Evolutionary conservation across 2,888 invertebrate genomes (phyloP).

Genomic region (Smittia aterrima): DNA sequence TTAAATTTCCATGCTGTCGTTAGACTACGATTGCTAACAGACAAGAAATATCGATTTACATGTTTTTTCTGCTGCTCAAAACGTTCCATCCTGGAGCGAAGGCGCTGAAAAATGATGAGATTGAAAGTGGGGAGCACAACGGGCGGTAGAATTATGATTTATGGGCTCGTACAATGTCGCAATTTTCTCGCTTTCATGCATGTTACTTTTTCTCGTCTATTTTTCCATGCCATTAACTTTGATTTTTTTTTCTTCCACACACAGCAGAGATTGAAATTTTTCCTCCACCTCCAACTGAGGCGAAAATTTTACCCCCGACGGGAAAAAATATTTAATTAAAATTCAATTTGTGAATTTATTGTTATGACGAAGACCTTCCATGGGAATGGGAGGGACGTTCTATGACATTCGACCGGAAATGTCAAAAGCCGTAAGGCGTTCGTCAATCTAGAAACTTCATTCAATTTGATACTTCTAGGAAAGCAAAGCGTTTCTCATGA

Average conservation of each 20-base stretch:
- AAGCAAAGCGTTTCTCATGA: no score
- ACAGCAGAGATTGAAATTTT: slow-evolving; percentile 15
- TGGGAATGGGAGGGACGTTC: neutral
- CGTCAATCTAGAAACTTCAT: no score
- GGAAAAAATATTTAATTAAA: slow-evolving; percentile 20
- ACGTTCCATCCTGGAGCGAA: no score
- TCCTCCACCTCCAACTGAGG: neutral
- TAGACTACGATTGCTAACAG: no score
- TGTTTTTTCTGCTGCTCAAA: no score
- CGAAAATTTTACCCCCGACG: neutral
- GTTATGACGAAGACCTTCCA: neutral
- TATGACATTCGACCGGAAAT: neutral
- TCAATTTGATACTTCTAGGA: no score
- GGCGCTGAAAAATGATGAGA: neutral
- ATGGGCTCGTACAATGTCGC: slow-evolving; percentile 2
- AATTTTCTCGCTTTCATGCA: slow-evolving; percentile 16
- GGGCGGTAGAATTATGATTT: slow-evolving; percentile 23
- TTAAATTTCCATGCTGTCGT: no score
- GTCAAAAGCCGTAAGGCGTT: slow-evolving; percentile 1
- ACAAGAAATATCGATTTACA: no score
- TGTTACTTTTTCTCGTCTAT: slow-evolving; percentile 9
- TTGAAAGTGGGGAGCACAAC: neutral
- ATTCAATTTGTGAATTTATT: slow-evolving; percentile 24
- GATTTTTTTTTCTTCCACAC: neutral
- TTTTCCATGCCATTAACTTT: slow-evolving; percentile 21